These are phyloP conservation scores for Nothocercus nigrocapillus DNA, from an alignment of 2,113 vertebrate species.

Conservation along the genomic window DNA sequence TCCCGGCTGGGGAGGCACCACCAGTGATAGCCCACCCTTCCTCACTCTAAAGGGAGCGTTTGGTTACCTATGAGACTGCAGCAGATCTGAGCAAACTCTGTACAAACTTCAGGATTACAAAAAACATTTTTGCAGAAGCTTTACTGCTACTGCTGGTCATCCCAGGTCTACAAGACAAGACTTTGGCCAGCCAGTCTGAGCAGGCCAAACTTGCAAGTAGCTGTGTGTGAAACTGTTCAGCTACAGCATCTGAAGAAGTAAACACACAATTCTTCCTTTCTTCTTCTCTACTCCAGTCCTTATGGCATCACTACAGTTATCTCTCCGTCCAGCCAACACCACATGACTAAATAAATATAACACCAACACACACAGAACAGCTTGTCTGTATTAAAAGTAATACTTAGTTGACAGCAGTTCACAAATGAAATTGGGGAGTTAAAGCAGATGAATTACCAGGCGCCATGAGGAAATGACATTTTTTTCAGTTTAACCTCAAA, in stretches of 20 bases:
- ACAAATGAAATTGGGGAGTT: background rate
- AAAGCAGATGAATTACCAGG: background rate
- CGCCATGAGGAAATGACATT: background rate
- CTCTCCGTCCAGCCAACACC: background rate
- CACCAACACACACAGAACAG: background rate
- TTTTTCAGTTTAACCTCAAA: constrained; percentile 47
- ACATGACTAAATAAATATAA: background rate
- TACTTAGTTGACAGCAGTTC: background rate
- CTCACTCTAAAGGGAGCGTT: background rate
- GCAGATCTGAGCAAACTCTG: background rate
- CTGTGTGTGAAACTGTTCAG: background rate
- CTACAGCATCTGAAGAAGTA: background rate
- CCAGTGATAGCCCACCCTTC: background rate
- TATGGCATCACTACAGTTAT: background rate
- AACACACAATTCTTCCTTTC: background rate
- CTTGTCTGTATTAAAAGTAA: background rate
- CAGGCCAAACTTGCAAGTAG: background rate
- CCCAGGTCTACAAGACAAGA: background rate
- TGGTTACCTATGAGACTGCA: background rate
- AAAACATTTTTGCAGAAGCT: background rate
- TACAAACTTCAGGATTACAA: background rate
- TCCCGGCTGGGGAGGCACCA: background rate
- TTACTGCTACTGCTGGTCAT: background rate
- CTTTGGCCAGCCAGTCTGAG: background rate
- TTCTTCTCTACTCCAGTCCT: background rate